Evolutionary conservation across 2,888 invertebrate genomes (phyloP).

Genomic region (Agrochola lychnidis): DNA sequence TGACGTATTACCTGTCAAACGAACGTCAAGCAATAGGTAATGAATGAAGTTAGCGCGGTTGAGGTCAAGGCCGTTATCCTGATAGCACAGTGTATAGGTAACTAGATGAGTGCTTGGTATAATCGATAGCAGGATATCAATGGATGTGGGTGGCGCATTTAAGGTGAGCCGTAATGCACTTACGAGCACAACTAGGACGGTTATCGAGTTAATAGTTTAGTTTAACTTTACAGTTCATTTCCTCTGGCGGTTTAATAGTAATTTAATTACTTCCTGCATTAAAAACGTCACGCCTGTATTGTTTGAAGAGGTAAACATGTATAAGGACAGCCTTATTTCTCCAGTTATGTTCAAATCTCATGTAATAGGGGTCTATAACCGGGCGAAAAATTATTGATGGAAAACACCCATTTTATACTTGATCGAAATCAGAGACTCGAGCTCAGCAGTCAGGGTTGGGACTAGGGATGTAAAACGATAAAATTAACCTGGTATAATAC

Average conservation of each 20-base stretch:
- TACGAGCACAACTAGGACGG: slow-evolving; percentile 6
- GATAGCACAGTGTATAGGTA: not conserved
- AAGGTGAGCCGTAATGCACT: slow-evolving; percentile 39
- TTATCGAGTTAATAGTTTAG: slow-evolving; percentile 39
- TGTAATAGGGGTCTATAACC: not conserved
- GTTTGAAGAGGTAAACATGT: not conserved
- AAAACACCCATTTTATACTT: too few relatives aligned
- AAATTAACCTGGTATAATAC: too few relatives aligned
- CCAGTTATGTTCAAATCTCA: not conserved
- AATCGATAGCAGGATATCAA: slow-evolving; percentile 37
- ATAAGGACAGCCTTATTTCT: not conserved
- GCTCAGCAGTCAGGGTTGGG: too few relatives aligned
- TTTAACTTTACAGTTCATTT: slow-evolving; percentile 17
- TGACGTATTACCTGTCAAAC: slow-evolving; percentile 36
- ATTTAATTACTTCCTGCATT: slow-evolving; percentile 30
- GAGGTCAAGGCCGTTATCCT: slow-evolving; percentile 31
- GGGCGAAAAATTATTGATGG: not conserved
- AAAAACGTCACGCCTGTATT: not conserved
- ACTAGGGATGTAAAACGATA: too few relatives aligned
- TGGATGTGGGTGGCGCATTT: slow-evolving; percentile 30
- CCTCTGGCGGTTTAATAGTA: slow-evolving; percentile 12
- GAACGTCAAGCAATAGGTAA: slow-evolving; percentile 13
- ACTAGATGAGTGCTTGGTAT: slow-evolving; percentile 1
- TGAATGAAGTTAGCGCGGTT: slow-evolving; percentile 28
- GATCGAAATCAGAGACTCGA: too few relatives aligned